Percentiles rank a stretch among this genome's conserved stretches.
Evolutionary conservation across 2,113 vertebrate genomes (phyloP).

Genomic region (Natator depressus): DNA sequence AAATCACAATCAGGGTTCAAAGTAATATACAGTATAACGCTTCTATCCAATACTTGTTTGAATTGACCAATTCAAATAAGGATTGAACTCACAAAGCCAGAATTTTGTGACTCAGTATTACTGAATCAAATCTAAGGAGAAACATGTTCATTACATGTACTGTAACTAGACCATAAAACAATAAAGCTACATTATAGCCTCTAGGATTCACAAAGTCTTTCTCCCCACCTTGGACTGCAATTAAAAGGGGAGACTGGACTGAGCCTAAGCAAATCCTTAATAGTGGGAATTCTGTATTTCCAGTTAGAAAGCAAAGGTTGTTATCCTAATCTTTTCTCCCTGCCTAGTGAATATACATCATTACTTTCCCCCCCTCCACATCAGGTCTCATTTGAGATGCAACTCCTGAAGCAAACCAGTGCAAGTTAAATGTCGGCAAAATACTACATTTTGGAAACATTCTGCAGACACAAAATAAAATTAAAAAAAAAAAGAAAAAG

Average conservation of each 20-base stretch:
- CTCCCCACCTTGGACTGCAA: slow-evolving; percentile 12
- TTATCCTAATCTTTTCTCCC: background rate
- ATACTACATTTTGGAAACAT: slow-evolving; percentile 34
- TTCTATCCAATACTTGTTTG: slow-evolving; percentile 7
- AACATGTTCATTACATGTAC: background rate
- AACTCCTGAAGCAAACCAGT: slow-evolving; percentile 39
- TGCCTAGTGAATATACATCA: background rate
- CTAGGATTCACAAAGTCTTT: background rate
- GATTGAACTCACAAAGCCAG: slow-evolving; percentile 26
- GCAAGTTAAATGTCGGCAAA: slow-evolving; percentile 23
- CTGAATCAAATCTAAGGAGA: background rate
- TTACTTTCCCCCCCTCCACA: slow-evolving; percentile 15
- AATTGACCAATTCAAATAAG: slow-evolving; percentile 44
- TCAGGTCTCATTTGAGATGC: slow-evolving; percentile 49
- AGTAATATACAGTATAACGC: slow-evolving; percentile 1
- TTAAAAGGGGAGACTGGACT: background rate
- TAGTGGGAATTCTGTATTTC: slow-evolving; percentile 17
- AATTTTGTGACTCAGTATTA: background rate
- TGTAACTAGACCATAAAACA: background rate
- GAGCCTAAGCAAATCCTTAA: slow-evolving; percentile 47
- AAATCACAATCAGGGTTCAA: slow-evolving; percentile 42
- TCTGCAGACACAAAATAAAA: background rate
- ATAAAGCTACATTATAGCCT: background rate
- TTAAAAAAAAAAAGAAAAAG: background rate
- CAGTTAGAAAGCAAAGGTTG: slow-evolving; percentile 15